Percentiles rank a stretch among this genome's conserved stretches.
phyloP scores from a whole-genome alignment of 2,113 vertebrate genomes.

The Megaleporinus macrocephalus region DNA sequence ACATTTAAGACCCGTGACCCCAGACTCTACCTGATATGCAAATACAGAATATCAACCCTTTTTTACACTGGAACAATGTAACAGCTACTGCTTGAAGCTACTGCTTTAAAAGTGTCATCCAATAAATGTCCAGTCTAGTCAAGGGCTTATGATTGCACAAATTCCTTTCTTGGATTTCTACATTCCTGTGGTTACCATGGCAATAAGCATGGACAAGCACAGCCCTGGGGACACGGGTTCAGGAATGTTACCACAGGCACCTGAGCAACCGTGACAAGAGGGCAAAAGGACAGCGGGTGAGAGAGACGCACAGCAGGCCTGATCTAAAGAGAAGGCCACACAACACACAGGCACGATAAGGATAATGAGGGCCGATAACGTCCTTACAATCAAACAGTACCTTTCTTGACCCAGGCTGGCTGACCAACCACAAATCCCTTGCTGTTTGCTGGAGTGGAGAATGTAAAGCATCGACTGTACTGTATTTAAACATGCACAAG shows the following conservation, averaged over 20 bases:
- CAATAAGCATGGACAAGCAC: conserved; percentile 58
- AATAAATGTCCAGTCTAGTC: conserved; percentile 20
- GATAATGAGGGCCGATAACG: background rate
- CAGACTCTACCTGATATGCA: too few relatives aligned
- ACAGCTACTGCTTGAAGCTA: background rate
- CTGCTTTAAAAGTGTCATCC: background rate
- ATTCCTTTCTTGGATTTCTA: conserved; percentile 66
- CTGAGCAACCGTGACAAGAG: conserved; percentile 12
- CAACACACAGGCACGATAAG: background rate
- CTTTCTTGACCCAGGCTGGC: background rate
- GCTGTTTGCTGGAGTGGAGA: too few relatives aligned
- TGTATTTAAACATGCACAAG: background rate
- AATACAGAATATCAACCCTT: too few relatives aligned
- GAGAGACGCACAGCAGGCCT: conserved; percentile 12
- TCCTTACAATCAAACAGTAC: conserved; percentile 10
- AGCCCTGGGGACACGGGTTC: conserved; percentile 47
- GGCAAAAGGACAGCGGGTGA: conserved; percentile 20
- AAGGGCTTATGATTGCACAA: conserved; percentile 74
- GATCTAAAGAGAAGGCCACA: background rate
- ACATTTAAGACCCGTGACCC: too few relatives aligned
- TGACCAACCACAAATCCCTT: background rate
- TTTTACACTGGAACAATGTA: too few relatives aligned
- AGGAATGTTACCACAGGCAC: conserved; percentile 14
- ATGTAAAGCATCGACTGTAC: background rate
- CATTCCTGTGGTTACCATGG: conserved; percentile 71